Conservation (phyloP, 2,797 vertebrate genomes). For the Echeneis naucrates region DNA sequence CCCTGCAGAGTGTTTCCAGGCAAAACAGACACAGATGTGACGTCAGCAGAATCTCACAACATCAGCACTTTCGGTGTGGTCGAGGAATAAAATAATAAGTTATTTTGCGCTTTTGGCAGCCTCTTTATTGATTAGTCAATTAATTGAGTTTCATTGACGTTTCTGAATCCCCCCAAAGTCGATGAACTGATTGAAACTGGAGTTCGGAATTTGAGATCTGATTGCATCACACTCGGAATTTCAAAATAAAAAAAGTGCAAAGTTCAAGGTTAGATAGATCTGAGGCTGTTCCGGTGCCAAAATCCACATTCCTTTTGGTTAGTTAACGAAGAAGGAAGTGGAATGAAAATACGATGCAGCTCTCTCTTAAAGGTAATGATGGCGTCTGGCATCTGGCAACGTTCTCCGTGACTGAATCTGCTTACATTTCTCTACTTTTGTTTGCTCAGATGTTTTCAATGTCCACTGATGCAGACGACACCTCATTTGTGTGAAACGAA, state of each 20-base stretch:
- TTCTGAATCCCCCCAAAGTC: too few species aligned
- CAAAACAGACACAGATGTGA: slow-evolving; percentile 50
- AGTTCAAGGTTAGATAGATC: too few species aligned
- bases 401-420: too few species aligned
- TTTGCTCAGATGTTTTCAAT: too few species aligned
- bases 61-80: slow-evolving; percentile 58
- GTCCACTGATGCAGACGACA: too few species aligned
- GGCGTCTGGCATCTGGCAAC: too few species aligned
- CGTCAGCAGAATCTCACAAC: slow-evolving; percentile 37
- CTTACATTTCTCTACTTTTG: too few species aligned
- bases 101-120: slow-evolving; percentile 39
- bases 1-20: slow-evolving; percentile 63
- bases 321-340: not conserved
- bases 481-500: too few species aligned
- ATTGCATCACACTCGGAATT: slow-evolving; percentile 4
- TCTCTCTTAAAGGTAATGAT: not conserved
- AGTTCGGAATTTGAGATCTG: not conserved
- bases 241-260: not conserved
- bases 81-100: not conserved
- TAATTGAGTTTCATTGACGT: too few species aligned
- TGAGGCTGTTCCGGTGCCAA: not conserved
- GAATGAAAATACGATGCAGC: not conserved
- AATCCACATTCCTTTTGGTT: not conserved
- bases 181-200: not conserved
- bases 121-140: not conserved